Base-by-base conservation (phyloP, 2,888 invertebrate species). In the Yponomeuta sedellus region DNA sequence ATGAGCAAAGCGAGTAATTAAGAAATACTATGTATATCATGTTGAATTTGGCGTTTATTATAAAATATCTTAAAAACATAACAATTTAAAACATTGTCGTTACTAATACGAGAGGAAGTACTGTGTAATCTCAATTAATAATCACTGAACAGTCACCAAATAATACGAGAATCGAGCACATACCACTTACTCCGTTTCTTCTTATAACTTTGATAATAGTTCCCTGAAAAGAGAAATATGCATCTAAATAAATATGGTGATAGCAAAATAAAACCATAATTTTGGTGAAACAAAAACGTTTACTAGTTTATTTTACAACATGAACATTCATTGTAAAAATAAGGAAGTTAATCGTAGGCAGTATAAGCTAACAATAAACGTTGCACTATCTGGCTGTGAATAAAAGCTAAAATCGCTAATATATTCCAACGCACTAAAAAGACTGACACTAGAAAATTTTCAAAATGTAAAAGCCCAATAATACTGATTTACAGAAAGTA, bases 91-190 rank as follows among this genome's bases (percentile, higher is more conserved):
- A 8, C 6, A 34, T 34, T 34, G 8, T 34, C 5, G 34, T 34
- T 6, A 34, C 2, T 5, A 25, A 25, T 25, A 25, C n/a, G 2
- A 5, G 5, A 34, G 5, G 1, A 34, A 6, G 34, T 34, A 34
- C 34, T 8, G 34, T 8, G 34, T 5, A 34, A 34, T 34, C 34
- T 34, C 34, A 34, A 8, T 34, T 34, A 34, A 34, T 34, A 34
- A 34, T 5, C 34, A 34, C 34, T 52, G 12, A 16, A 10, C 67
- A 66, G 28, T 64, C 66, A 67, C 66, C 67, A 34, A 58, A 22
- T 61, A 28, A 65, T 65, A 58, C 57, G 28, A 28, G 34, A 6
- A 34, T 8, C 6, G 58, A 63, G 64, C 64, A 67, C 68, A 62
- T 64, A 66, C 66, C 64, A 64, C 11, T 52, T 16, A 62, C 10